Evolutionary conservation across 1,140 invertebrate genomes (phyloP).

Genomic region (Zaprionus gabonicus): DNA sequence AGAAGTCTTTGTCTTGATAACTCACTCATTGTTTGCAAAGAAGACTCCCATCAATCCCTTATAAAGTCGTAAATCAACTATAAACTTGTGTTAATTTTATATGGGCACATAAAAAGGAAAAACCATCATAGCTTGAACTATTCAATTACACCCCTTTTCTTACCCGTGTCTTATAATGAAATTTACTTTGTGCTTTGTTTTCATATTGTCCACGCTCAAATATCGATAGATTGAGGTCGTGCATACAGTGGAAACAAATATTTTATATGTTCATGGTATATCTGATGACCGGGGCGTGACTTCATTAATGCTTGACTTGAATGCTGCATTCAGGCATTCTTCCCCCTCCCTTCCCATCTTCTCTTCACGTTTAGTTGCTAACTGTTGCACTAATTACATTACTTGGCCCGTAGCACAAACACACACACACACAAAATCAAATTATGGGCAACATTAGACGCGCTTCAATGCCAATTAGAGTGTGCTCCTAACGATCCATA

Average conservation of each 20-base stretch:
- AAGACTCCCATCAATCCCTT: not conserved
- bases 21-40: not conserved
- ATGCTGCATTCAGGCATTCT: conserved; percentile 6
- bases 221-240: conserved; percentile 7
- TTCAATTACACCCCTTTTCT: conserved; percentile 3
- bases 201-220: conserved; percentile 11
- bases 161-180: conserved; percentile 18
- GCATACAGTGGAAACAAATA: conserved; percentile 25
- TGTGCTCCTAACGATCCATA: conserved; percentile 31
- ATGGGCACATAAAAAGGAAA: not conserved
- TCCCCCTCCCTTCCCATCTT: not conserved
- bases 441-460: conserved; percentile 48
- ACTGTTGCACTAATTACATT: conserved; percentile 52
- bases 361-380: conserved; percentile 30
- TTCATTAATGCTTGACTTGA: conserved; percentile 15
- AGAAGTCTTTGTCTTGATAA: too few relatives aligned
- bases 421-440: conserved; percentile 35
- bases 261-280: conserved; percentile 13
- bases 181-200: conserved; percentile 9
- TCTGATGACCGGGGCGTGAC: conserved; percentile 34
- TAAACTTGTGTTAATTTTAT: not conserved
- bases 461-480: conserved; percentile 51
- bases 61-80: not conserved
- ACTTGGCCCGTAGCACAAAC: conserved; percentile 35
- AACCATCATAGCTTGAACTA: not conserved